Base-by-base conservation (phyloP, 2,113 vertebrate genomes). In the Dipodomys ordii region DNA sequence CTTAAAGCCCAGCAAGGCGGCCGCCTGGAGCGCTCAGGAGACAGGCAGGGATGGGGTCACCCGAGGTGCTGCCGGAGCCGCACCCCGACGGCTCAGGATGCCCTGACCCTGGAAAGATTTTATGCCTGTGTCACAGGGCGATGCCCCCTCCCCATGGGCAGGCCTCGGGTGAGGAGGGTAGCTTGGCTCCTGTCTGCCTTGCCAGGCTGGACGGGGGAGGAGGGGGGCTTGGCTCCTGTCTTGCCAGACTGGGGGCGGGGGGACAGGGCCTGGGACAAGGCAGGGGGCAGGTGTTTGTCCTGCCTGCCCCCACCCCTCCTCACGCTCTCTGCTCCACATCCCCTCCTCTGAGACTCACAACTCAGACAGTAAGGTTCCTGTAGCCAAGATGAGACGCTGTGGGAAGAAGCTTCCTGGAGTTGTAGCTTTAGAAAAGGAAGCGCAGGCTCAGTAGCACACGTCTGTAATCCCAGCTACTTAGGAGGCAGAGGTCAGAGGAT, bases 1-100 rank as follows among this genome's bases (percentile, higher is more conserved):
- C 94, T 93, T 93, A 96, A 95, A 93, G 27, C 44, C 87, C 46
- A 6, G 2, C 23, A 83, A 96, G 89, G 35, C 79, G 12, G 53
- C 53, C 53, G 53, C 12, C 53, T 4, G 62, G 49, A 67, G 39
- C 64, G 46, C 25, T 9, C 1, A 0, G 15, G 87, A 88, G 80
- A 91, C 74, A 89, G 83, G 35, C 1, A 0, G 49, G 71, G 72
- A 44, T 67, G 0, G 6, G 87, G 95, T 94, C 90, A 81, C 12
- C 32, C 46, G 23, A 57, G 89, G 35, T 30, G 4, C 74, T 39
- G 71, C 87, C 39, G 25, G 46, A 95, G 80, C 88, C 49, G 32
- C 16, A 46, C 76, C 71, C 32, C 28, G 18, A 35, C 1, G 28
- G 79, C 67, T 90, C 28, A 3, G 76, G 79, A 83, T 4, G 28